These are phyloP conservation scores for Molossus molossus DNA, from an alignment of 2,797 vertebrate species.

Conservation along the genomic window DNA sequence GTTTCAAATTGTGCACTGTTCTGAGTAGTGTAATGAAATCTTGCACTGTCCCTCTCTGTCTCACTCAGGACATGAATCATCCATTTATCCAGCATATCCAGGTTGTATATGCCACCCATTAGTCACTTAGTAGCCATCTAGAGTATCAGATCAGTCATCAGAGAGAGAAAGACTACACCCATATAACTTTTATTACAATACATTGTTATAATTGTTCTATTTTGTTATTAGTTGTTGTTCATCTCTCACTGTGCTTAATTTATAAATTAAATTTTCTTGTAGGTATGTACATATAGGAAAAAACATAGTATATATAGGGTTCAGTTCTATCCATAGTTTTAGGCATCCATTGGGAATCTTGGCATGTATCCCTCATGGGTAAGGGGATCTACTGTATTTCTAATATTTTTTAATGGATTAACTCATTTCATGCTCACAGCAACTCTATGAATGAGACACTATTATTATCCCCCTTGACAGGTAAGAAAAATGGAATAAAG, in stretches of 20 bases:
- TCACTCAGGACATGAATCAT: neutral
- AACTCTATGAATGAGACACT: neutral
- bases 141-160: neutral
- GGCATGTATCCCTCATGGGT: neutral
- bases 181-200: neutral
- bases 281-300: neutral
- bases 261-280: neutral
- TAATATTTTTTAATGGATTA: neutral
- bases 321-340: neutral
- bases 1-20: neutral
- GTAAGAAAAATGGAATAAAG: neutral
- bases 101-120: neutral
- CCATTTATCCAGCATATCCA: neutral
- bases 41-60: no score
- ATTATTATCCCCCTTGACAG: neutral
- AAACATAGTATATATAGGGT: neutral
- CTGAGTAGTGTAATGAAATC: neutral
- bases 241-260: neutral
- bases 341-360: neutral
- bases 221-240: neutral
- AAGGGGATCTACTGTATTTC: neutral
- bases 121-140: neutral
- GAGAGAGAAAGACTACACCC: neutral
- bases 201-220: neutral
- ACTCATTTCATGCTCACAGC: neutral